These are phyloP conservation scores for Struthio camelus DNA, from an alignment of 2,113 vertebrate species.

Conservation along the genomic window DNA sequence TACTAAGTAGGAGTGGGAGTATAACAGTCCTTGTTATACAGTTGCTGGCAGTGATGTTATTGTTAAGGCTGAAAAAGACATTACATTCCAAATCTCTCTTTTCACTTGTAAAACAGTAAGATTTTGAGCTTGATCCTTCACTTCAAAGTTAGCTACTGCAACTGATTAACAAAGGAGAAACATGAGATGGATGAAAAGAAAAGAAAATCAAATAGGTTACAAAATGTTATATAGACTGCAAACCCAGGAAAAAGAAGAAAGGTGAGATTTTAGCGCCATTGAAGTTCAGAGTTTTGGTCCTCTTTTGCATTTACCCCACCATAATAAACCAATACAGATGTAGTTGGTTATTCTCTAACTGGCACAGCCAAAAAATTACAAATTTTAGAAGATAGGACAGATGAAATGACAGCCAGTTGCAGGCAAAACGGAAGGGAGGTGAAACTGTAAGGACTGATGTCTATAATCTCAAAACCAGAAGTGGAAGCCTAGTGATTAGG, in stretches of 20 bases:
- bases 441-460: background rate
- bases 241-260: background rate
- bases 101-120: conserved; percentile 56
- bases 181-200: background rate
- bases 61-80: conserved; percentile 69
- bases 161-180: conserved; percentile 13
- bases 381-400: background rate
- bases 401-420: background rate
- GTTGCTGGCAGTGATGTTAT: conserved; percentile 58
- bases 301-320: background rate
- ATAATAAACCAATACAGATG: background rate
- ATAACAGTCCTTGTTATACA: conserved; percentile 60
- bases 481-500: background rate
- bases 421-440: background rate
- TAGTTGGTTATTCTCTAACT: too few relatives aligned
- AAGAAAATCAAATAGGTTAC: background rate
- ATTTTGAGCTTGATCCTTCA: conserved; percentile 52
- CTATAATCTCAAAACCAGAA: background rate
- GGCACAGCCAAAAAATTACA: background rate
- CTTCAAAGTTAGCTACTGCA: conserved; percentile 35
- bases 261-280: background rate
- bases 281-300: background rate
- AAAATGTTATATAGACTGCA: background rate
- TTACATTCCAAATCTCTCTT: conserved; percentile 52
- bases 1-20: conserved; percentile 63